Evolutionary conservation across 2,113 vertebrate species (phyloP), one percentile per base, ranked within the genome.

Genomic region (Eudyptes chrysolophus): DNA sequence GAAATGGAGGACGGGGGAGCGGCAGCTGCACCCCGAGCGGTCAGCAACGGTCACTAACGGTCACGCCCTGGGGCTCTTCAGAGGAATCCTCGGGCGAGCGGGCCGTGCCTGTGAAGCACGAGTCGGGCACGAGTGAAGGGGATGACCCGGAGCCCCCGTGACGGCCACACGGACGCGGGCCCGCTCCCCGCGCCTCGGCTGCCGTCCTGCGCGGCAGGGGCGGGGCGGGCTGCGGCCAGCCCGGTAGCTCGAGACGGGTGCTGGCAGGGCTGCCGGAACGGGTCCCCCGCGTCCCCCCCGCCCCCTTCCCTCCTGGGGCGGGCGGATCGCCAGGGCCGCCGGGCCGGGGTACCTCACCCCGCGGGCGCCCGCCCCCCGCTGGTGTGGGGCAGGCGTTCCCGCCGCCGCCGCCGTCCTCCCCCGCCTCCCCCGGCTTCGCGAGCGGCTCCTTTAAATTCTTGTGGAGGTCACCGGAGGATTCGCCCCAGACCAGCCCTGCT

Each of bases 311-410:
- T 19, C 32, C 30, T 4, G 13, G 44, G 25, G 4, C 26, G 16
- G 30, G 9, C 25, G 16, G 30, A 29, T 11, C 6, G 12, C 30
- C 10, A 9, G 16, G 19, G 29, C 34, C 5, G 9, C 11, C 6
- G 7, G 12, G 1, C 3, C 7, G 2, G 5, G 11, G 0, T 5
- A 6, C 32, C 17, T 44, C 52, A 16, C 11, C 30, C n/a, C 49
- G 42, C 58, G 14, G 58, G 25, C 49, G 40, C 4, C 21, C 30
- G 14, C 55, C 16, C 16, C 24, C 7, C 20, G 8, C 21, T 3
- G 30, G 5, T 0, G 15, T 5, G 2, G 16, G 6, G 2, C 14
- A 1, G 0, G 0, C 1, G 2, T 4, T 5, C 5, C 38, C 4
- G 9, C 29, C 9, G 1, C 32, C 3, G 13, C 36, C 36, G 36